These are phyloP conservation scores for Carlito syrichta DNA, from an alignment of 2,113 vertebrate species.

Conservation along the genomic window DNA sequence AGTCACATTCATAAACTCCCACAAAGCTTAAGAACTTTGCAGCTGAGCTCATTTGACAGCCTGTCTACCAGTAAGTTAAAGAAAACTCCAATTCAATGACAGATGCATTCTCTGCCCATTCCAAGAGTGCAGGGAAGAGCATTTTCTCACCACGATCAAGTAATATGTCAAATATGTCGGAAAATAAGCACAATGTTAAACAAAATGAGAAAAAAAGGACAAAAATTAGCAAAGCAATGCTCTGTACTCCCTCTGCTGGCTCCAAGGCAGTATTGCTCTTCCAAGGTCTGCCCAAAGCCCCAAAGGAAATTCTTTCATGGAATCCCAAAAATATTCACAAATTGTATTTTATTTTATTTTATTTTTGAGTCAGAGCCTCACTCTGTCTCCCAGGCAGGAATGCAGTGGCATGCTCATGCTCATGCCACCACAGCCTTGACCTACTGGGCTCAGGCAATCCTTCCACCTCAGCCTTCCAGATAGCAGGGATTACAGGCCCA, in stretches of 20 bases:
- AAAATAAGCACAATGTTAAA: background rate
- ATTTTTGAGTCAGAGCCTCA: too few species aligned
- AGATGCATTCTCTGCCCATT: background rate
- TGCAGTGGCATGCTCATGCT: too few species aligned
- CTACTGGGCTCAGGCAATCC: too few species aligned
- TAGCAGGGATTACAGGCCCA: too few species aligned
- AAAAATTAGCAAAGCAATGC: conserved; percentile 31
- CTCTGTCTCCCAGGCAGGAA: too few species aligned
- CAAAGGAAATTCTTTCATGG: background rate
- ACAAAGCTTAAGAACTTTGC: background rate
- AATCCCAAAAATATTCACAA: background rate
- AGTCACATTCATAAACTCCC: background rate
- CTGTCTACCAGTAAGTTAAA: background rate
- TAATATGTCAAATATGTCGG: background rate
- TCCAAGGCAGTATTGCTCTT: background rate
- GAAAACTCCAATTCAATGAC: background rate
- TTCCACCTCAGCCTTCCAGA: too few species aligned
- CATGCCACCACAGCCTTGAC: too few species aligned
- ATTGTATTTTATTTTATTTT: too few species aligned
- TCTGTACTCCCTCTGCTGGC: conserved; percentile 74
- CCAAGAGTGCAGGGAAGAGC: background rate
- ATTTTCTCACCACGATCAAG: background rate
- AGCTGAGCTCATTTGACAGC: background rate
- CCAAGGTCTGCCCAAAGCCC: background rate
- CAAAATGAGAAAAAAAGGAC: background rate